phyloP scores from a whole-genome alignment of 1,140 invertebrate species.

The Bombus haemorrhoidalis region DNA sequence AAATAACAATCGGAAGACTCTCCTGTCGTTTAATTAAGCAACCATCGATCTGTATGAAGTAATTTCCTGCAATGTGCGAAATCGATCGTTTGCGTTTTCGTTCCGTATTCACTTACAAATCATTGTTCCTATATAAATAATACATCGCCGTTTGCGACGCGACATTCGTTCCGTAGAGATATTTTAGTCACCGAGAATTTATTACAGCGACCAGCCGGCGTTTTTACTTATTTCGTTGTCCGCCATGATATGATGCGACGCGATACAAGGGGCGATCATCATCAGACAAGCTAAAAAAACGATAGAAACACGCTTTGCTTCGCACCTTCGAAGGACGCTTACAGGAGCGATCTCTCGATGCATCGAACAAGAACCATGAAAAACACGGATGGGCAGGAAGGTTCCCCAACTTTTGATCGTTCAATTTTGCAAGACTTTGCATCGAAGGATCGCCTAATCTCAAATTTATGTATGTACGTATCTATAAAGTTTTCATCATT shows the following conservation, averaged over 20 bases:
- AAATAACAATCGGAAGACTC: background rate
- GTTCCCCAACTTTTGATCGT: background rate
- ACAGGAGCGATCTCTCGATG: background rate
- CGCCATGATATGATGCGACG: background rate
- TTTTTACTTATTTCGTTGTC: background rate
- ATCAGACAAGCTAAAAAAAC: background rate
- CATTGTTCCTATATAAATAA: background rate
- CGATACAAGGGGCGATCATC: background rate
- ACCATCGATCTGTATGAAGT: background rate
- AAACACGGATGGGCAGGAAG: background rate
- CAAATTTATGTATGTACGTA: no score
- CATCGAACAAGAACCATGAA: background rate
- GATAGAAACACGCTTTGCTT: background rate
- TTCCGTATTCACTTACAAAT: constrained; percentile 24
- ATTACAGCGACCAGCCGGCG: background rate
- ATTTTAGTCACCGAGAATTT: constrained; percentile 26
- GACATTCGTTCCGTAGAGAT: no score
- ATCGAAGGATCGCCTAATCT: no score
- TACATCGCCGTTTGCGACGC: background rate
- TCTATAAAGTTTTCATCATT: no score
- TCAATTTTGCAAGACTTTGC: background rate
- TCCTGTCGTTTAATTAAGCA: no score
- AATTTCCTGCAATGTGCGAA: constrained; percentile 40
- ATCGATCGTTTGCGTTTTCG: constrained; percentile 3
- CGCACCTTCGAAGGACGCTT: constrained; percentile 8